Evolutionary conservation across 2,888 invertebrate genomes (phyloP).

Genomic region (Acanthosepion esculentum): DNA sequence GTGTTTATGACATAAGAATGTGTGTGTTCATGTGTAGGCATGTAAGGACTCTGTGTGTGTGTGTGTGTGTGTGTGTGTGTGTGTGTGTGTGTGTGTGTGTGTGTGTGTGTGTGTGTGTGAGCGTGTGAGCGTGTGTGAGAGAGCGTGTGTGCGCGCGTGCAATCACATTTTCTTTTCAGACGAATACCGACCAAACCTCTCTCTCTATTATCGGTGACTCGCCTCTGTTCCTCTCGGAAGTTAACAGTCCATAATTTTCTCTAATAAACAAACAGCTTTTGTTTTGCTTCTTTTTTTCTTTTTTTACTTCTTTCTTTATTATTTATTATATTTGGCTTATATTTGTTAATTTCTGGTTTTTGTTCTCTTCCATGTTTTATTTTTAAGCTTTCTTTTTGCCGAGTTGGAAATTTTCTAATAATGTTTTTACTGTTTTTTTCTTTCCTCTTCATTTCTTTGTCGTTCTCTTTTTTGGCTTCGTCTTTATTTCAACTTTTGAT

Average conservation of each 20-base stretch:
- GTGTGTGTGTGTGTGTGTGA: background rate
- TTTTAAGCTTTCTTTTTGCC: background rate
- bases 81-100: background rate
- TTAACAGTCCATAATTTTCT: background rate
- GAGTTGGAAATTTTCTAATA: background rate
- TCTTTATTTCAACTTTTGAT: constrained; percentile 16
- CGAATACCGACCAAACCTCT: background rate
- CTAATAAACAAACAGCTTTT: background rate
- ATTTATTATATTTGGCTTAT: background rate
- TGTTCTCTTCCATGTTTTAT: background rate
- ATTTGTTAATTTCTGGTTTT: background rate
- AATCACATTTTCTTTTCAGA: background rate
- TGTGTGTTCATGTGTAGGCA: background rate
- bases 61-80: background rate
- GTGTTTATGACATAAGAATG: background rate
- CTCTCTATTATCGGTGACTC: background rate
- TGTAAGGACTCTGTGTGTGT: background rate
- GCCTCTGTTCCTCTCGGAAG: background rate
- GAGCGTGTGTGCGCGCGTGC: background rate
- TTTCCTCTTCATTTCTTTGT: background rate
- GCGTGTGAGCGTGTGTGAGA: background rate
- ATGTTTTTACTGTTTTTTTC: background rate
- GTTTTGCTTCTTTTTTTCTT: background rate
- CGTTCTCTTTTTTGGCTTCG: background rate
- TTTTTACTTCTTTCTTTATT: background rate